Base-by-base conservation (phyloP, 2,113 vertebrate genomes). In the Chaetodon auriga region DNA sequence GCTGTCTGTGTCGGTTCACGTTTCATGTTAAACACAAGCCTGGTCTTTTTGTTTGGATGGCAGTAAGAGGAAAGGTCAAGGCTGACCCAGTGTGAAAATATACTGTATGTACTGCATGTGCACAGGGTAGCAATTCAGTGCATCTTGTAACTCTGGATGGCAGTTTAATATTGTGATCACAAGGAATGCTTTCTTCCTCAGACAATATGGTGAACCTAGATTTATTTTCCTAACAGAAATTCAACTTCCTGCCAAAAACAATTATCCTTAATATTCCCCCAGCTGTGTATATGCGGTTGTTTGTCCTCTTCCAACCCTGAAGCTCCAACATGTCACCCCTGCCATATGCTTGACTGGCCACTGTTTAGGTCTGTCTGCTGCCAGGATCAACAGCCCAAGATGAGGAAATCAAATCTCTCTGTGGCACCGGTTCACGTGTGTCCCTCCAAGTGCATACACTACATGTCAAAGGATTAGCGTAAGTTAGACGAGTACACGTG, bases 401-500 rank as follows among this genome's bases (percentile, higher is more conserved):
- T 66, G 74, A 83, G 35, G 68, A 80, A 89, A 78, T 85, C 61
- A 84, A 79, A 85, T 90, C 88, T 78, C 53, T 68, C 30, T 14
- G 15, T 74, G 73, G 57, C 69, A 62, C 35, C 4, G 0, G 53
- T 64, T 90, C 90, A 90, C 73, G 53, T 87, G 85, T 62, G 48
- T 16, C 71, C 25, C 41, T 82, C 75, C 68, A 82, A 78, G 83
- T 82, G 65, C 81, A 80, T 78, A 49, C 46, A 30, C 80, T 78
- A n/a, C 81, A 83, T 84, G 81, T 82, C 48, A 23, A 19, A 45
- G 91, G 85, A 86, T 92, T 83, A 89, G 75, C 4, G 63, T 77
- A 82, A 92, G 87, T 92, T 84, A 86, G 81, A 78, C 7, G 0
- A 30, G 36, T 61, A 41, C 83, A 89, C 65, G 74, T 91, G 90